Evolutionary conservation across 53 echinoderm and acorn worm genomes (phyloP).

Genomic region (Pentamera pediparva): DNA sequence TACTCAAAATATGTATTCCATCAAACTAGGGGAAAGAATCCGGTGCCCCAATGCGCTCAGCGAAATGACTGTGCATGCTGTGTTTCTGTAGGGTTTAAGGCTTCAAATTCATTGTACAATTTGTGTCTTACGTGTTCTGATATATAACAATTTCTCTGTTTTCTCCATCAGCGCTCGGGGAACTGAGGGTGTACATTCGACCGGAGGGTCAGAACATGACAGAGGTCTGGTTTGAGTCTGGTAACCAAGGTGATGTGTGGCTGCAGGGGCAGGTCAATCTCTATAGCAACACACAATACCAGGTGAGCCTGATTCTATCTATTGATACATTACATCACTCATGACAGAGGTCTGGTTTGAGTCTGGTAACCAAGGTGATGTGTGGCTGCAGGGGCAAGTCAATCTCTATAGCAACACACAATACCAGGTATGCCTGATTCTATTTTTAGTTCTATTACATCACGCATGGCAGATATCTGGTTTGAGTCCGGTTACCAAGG

Average conservation of each 20-base stretch:
- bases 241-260: slow-evolving; percentile 80
- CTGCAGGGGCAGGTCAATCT: slow-evolving; percentile 49
- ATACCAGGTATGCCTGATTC: background rate
- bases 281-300: slow-evolving; percentile 52
- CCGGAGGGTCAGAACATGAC: slow-evolving; percentile 49
- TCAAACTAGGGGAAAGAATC: too few relatives aligned
- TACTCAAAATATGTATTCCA: too few relatives aligned
- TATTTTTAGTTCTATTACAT: background rate
- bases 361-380: slow-evolving; percentile 72
- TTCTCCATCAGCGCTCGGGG: slow-evolving; percentile 50
- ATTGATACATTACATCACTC: slow-evolving; percentile 5
- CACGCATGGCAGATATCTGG: slow-evolving; percentile 47
- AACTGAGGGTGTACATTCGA: slow-evolving; percentile 54
- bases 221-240: slow-evolving; percentile 44
- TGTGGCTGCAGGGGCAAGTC: slow-evolving; percentile 53
- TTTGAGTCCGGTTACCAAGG: slow-evolving; percentile 72
- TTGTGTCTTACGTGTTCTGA: too few relatives aligned
- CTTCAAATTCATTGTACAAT: too few relatives aligned
- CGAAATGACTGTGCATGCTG: too few relatives aligned
- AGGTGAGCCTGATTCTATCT: background rate
- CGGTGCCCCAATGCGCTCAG: too few relatives aligned
- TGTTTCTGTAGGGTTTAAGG: too few relatives aligned
- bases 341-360: slow-evolving; percentile 46
- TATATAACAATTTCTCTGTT: background rate
- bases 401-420: slow-evolving; percentile 20